phyloP scores from a whole-genome alignment of 2,888 invertebrate genomes.

The Drosophila meridiana region DNA sequence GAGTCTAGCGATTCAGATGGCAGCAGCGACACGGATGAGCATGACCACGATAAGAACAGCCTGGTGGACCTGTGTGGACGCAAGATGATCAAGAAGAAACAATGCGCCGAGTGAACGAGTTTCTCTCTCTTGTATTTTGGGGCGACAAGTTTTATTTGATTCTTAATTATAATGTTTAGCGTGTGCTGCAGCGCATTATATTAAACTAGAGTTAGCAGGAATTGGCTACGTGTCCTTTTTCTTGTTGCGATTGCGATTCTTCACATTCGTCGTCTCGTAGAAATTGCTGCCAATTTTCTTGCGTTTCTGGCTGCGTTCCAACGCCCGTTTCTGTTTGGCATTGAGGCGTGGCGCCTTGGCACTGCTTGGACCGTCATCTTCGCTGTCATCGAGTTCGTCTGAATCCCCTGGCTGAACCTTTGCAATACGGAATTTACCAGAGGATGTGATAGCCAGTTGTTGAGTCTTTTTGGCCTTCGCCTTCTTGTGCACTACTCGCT shows the following conservation, averaged over 20 bases:
- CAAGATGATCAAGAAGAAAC: conserved; percentile 66
- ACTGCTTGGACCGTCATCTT: conserved; percentile 62
- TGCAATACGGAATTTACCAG: conserved; percentile 87
- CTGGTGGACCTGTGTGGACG: conserved; percentile 81
- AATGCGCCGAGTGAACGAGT: conserved; percentile 58
- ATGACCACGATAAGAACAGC: conserved; percentile 52
- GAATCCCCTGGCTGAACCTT: conserved; percentile 85
- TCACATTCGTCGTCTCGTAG: conserved; percentile 95
- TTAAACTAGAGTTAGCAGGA: conserved; percentile 49
- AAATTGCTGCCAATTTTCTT: conserved; percentile 95
- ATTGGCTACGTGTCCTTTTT: conserved; percentile 73
- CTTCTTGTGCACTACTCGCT: conserved; percentile 82
- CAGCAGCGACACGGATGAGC: conserved; percentile 87
- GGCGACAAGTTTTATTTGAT: conserved; percentile 40
- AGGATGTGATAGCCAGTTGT: conserved; percentile 85
- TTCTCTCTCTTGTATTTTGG: conserved; percentile 20
- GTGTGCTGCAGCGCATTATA: conserved; percentile 45
- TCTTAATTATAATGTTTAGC: conserved; percentile 54
- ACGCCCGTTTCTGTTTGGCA: conserved; percentile 91
- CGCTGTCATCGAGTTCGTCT: conserved; percentile 64
- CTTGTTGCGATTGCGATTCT: conserved; percentile 92
- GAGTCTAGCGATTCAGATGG: conserved; percentile 91
- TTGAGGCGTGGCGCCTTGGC: conserved; percentile 87
- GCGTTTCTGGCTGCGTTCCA: conserved; percentile 90
- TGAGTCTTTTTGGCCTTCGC: conserved; percentile 85